Base-by-base conservation (phyloP, 64 coral and sea anemone species). In the Platygyra sinensis region DNA sequence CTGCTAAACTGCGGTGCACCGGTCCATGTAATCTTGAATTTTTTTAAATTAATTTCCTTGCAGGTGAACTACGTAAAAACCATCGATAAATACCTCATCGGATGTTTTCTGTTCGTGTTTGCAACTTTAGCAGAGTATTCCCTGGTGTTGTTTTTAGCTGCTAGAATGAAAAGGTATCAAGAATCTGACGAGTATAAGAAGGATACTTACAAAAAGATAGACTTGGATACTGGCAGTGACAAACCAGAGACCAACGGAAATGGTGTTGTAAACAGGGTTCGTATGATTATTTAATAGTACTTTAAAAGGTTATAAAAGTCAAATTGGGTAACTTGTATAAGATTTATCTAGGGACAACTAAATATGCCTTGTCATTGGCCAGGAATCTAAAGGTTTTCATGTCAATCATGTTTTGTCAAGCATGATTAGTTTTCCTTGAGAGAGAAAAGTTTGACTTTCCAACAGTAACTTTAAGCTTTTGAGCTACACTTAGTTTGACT, bases 31-130 rank as follows among this genome's bases (percentile, higher is more conserved):
- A 57, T 57, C 8, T 11, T 20, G 31, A 79, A 27, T 51, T 22
- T 62, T 46, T 82, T 55, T 63, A 59, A n/a, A 79, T 79, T 60
- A n/a, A 36, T 65, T 36, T 39, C 4, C 39, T 27, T 62, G 25
- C 54, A 99, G 97, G 97, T 99, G 16, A 99, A 99, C 29, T 99
- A 99, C 33, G 94, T 99, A 10, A 99, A 99, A 75, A 95, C 94
- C 10, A 91, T 99, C 18, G 97, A 99, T 75, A 91, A 95, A 61
- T 99, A 99, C 82, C 89, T 99, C 13, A 99, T 99, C 15, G 97
- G 97, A 1, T 99, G 97, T 76, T 99, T 99, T 27, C 74, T 99
- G 28, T 99, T 99, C 25, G 97, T 99, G 20, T 99, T 99, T 73
- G 94, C 91, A n/a, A 93, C 91, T 2, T 74, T 99, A n/a, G 42